Percentiles rank a stretch among this genome's conserved stretches.
phyloP scores from a whole-genome alignment of 2,888 invertebrate genomes.

The Brachypalpus laphriformis region DNA sequence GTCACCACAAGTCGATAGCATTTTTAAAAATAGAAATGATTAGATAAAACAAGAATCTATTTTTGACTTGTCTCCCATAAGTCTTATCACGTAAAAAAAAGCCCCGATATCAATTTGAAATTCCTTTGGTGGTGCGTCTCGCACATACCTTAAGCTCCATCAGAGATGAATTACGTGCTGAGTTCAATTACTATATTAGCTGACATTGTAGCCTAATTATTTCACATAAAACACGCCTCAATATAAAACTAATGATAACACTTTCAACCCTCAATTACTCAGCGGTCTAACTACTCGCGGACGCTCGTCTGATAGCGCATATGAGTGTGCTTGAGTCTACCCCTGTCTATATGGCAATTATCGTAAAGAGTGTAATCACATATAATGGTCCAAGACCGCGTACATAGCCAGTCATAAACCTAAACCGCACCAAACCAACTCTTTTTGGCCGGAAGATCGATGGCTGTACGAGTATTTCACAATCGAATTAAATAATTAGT shows the following conservation, averaged over 20 bases:
- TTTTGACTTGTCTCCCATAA: neutral
- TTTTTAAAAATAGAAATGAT: neutral
- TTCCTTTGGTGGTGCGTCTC: neutral
- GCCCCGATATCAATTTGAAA: neutral
- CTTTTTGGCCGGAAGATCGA: neutral
- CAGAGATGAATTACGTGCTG: neutral
- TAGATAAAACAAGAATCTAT: neutral
- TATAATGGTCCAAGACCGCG: neutral
- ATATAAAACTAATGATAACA: neutral
- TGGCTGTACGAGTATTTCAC: conserved; percentile 46
- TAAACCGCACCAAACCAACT: neutral
- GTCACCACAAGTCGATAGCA: neutral
- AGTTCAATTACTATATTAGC: neutral
- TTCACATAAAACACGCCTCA: neutral
- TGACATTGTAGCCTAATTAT: neutral
- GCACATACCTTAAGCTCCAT: neutral
- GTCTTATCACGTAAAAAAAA: neutral
- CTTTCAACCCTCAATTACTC: conserved; percentile 4
- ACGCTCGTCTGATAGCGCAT: neutral
- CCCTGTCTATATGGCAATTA: neutral
- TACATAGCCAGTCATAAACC: neutral
- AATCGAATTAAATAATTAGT: conserved; percentile 43
- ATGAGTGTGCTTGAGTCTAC: neutral
- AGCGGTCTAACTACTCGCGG: neutral
- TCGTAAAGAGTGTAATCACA: neutral